Percentiles rank a stretch among this genome's conserved stretches.
phyloP scores from a whole-genome alignment of 2,888 invertebrate genomes.

The Rhopalosiphum nymphaeae region DNA sequence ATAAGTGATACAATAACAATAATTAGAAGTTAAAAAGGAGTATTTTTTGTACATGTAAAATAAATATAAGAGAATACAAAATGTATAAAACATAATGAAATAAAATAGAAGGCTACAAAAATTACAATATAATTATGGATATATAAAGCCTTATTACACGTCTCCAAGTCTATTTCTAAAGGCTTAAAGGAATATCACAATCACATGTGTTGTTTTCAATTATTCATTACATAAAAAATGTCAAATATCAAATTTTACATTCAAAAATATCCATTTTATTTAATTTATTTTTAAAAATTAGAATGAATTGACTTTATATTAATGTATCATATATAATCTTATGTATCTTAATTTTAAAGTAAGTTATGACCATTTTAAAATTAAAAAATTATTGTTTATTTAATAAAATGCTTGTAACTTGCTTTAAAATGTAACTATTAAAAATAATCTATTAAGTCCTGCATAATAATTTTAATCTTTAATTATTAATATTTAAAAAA shows the following conservation, averaged over 20 bases:
- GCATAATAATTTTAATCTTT: not conserved
- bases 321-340: too few species aligned
- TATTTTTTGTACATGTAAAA: not conserved
- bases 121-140: not conserved
- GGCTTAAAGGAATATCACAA: too few species aligned
- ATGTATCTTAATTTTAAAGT: not conserved
- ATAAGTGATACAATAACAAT: not conserved
- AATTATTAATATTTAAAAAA: slow-evolving; percentile 2
- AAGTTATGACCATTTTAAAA: not conserved
- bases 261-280: not conserved
- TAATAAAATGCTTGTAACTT: not conserved
- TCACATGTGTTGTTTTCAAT: not conserved
- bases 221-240: not conserved
- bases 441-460: not conserved
- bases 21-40: not conserved
- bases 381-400: not conserved
- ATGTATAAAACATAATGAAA: not conserved
- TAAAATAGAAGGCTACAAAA: not conserved
- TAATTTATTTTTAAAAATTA: not conserved
- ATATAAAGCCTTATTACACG: not conserved
- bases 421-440: not conserved
- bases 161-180: too few species aligned
- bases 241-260: not conserved
- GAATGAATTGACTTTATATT: not conserved
- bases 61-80: not conserved